A percentile compares a stretch with the other conserved stretches of the same genome.
Conservation (phyloP, 53 echinoderm and acorn worm genomes). For the Luidia sarsii region DNA sequence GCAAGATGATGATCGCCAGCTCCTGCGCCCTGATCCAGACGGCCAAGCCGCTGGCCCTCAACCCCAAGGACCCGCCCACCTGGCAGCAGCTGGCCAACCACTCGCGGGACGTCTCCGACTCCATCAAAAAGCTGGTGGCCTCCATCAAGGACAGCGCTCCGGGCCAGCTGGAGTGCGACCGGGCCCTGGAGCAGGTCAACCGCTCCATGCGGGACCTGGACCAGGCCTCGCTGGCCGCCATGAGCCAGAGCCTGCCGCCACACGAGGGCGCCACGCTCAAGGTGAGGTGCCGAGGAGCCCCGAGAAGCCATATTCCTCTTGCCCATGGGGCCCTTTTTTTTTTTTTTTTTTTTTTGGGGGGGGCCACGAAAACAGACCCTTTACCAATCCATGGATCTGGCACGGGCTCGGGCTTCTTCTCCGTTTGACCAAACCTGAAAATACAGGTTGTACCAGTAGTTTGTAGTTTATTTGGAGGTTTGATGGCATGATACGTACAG, state of each 20-base stretch:
- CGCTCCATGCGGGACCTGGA: slow-evolving; percentile 81
- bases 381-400: too few relatives aligned
- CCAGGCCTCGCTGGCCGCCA: slow-evolving; percentile 85
- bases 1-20: slow-evolving; percentile 93
- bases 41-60: slow-evolving; percentile 91
- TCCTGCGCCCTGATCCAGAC: slow-evolving; percentile 93
- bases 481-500: too few relatives aligned
- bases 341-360: neutral
- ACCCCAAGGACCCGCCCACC: slow-evolving; percentile 95
- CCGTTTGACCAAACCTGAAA: too few relatives aligned
- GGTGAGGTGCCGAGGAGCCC: slow-evolving; percentile 38
- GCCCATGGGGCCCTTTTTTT: neutral
- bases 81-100: slow-evolving; percentile 97
- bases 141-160: slow-evolving; percentile 97
- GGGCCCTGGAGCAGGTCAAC: slow-evolving; percentile 87
- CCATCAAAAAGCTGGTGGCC: slow-evolving; percentile 95
- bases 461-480: too few relatives aligned
- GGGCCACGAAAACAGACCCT: too few relatives aligned
- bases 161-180: slow-evolving; percentile 92
- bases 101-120: slow-evolving; percentile 93
- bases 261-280: slow-evolving; percentile 81
- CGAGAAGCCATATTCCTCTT: neutral
- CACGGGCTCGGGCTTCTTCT: too few relatives aligned
- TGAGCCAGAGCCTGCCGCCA: slow-evolving; percentile 85
- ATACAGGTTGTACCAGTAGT: too few relatives aligned